These are phyloP conservation scores for Cygnus buccinator DNA, from an alignment of 2,113 vertebrate species.

Conservation along the genomic window DNA sequence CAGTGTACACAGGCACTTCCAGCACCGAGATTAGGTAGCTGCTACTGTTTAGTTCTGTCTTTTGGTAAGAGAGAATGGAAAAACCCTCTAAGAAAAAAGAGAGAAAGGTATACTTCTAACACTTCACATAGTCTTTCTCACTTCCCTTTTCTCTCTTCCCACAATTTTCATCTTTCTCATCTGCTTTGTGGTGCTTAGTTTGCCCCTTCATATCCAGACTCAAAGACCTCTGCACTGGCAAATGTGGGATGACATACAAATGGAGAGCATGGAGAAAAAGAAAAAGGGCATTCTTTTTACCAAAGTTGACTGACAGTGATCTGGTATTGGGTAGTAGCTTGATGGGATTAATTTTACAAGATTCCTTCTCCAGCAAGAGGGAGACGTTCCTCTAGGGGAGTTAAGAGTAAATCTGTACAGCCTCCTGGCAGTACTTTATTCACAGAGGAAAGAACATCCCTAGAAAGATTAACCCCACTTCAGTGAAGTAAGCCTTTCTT, in stretches of 20 bases:
- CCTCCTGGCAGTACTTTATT: neutral
- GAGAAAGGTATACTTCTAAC: neutral
- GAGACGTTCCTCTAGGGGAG: neutral
- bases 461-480: neutral
- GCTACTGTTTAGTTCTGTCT: neutral
- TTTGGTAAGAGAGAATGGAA: neutral
- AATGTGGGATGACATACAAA: neutral
- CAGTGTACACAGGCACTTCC: neutral
- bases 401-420: neutral
- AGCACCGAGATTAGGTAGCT: neutral
- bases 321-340: neutral
- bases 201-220: neutral
- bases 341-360: neutral
- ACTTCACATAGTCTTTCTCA: neutral
- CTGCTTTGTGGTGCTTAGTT: neutral
- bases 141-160: neutral
- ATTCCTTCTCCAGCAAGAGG: neutral
- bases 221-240: neutral
- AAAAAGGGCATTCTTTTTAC: neutral
- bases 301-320: neutral
- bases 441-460: neutral
- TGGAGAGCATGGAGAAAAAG: neutral
- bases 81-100: neutral
- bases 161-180: neutral
- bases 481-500: neutral